phyloP scores from a whole-genome alignment of 2,797 vertebrate genomes.

The Arrhamphus sclerolepis region DNA sequence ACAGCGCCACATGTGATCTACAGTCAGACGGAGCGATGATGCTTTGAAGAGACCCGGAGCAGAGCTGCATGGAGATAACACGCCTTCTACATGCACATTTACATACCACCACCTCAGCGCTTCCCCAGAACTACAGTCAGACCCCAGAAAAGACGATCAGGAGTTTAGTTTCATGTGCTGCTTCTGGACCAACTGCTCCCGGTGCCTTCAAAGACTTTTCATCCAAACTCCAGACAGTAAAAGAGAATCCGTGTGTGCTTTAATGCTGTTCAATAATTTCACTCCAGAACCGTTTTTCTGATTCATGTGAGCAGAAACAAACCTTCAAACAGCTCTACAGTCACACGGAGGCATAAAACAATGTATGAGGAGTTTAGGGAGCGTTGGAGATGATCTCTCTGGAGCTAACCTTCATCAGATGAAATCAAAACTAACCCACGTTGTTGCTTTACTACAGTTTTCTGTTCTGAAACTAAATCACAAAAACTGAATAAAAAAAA shows the following conservation, averaged over 20 bases:
- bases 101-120: not conserved
- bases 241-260: not conserved
- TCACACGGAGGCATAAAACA: too few species aligned
- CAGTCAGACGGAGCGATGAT: conserved; percentile 3
- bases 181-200: not conserved
- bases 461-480: too few species aligned
- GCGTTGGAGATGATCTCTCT: too few species aligned
- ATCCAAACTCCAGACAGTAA: not conserved
- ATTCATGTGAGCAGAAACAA: too few species aligned
- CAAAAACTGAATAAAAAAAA: too few species aligned
- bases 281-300: too few species aligned
- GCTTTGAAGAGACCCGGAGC: conserved; percentile 16
- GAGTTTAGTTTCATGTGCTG: not conserved
- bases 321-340: too few species aligned
- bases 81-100: not conserved
- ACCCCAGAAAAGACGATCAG: not conserved
- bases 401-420: too few species aligned
- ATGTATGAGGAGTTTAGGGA: too few species aligned
- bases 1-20: conserved; percentile 10
- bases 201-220: not conserved
- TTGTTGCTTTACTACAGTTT: too few species aligned
- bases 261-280: not conserved
- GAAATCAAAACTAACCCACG: too few species aligned
- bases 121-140: not conserved
- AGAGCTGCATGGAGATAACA: not conserved